A percentile compares a stretch with the other conserved stretches of the same genome.
These are phyloP conservation scores for Philereme vetulata DNA, from an alignment of 2,888 invertebrate genomes.

Conservation along the genomic window DNA sequence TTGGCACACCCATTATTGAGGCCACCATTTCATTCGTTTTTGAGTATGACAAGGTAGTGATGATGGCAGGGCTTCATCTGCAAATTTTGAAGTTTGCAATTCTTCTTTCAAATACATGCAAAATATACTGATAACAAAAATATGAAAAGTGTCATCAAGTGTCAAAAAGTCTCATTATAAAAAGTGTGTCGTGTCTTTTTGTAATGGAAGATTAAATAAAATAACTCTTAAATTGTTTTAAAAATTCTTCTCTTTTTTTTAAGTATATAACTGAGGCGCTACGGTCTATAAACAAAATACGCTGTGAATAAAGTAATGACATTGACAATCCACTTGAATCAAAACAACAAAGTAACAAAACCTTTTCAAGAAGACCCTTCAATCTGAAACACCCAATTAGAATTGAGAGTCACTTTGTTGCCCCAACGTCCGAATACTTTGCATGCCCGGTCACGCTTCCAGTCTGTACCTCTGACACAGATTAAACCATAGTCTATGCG, in stretches of 20 bases:
- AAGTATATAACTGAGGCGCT: no score
- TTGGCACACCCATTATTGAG: constrained; percentile 15
- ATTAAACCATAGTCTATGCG: no score
- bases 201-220: no score
- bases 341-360: constrained; percentile 33
- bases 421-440: constrained; percentile 28
- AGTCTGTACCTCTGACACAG: constrained; percentile 11
- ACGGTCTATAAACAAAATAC: background rate
- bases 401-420: constrained; percentile 43
- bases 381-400: constrained; percentile 43
- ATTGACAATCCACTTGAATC: constrained; percentile 15
- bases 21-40: constrained; percentile 16
- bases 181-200: no score
- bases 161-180: background rate
- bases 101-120: no score
- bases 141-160: no score
- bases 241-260: no score
- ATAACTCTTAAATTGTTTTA: no score
- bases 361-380: constrained; percentile 31
- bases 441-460: constrained; percentile 63
- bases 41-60: constrained; percentile 8
- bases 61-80: background rate
- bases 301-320: background rate
- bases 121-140: background rate
- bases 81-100: background rate